Base-by-base conservation (phyloP, 35 echinoderm and acorn worm species). In the Acanthaster planci region DNA sequence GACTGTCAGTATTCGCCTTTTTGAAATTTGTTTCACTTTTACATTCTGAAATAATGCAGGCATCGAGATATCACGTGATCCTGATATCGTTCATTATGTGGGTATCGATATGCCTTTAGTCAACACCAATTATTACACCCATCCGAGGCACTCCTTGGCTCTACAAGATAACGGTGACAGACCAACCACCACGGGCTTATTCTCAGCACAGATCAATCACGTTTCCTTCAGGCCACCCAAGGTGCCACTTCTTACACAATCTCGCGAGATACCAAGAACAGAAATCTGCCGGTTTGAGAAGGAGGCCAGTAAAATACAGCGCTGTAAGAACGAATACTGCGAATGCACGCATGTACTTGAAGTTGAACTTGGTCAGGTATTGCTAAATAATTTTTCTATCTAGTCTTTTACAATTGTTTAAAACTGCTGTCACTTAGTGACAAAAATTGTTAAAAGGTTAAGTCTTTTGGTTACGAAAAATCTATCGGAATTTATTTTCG, bases 321-420 rank as follows among this genome's bases (percentile, higher is more conserved):
- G 4, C 29, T 72, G 64, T 29, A 0, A 1, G 64, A 29, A 35
- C 14, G 19, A 72, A 30, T 34, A 26, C 64, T 72, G 64, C 34
- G 23, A 72, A 30, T 72, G 64, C 30, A 72, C 64, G 9, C 64
- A 72, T 26, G 64, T 72, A 14, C 64, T 72, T 72, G 7, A 72
- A 14, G 64, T 72, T 1, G 64, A 72, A 10, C 64, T 36, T 5
- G 64, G 64, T 1, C 23, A 72, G 64, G 64, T 72, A 72, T 35
- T 9, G 64, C 64, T 31, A 72, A 19, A 72, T n/a, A 67, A 10
- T 1, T 67, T 27, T 8, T 22, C 8, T 31, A 67, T 67, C 30
- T 31, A 56, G 15, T 15, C 54, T 31, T 67, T 8, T 21, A 67
- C n/a, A 31, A 8, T 6, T 22, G 21, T 27, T 8, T 19, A 67